Base-by-base conservation (phyloP, 2,797 vertebrate species). In the Rhyacichthys aspro region DNA sequence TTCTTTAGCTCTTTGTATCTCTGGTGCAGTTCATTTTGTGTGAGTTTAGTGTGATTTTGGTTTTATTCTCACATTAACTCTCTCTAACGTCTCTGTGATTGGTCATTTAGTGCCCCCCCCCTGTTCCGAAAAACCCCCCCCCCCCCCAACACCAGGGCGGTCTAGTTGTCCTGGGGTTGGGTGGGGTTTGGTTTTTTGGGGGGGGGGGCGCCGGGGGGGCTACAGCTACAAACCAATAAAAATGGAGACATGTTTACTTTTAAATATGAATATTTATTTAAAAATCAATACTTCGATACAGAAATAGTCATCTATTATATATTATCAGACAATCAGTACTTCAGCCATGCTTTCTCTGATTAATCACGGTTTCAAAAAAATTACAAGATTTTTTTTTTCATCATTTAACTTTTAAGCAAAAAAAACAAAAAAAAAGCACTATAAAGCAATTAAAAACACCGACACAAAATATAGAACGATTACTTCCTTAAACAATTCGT, bases 231-330 rank as follows among this genome's bases (percentile, higher is more conserved):
- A 5, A 42, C n/a, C 19, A 15, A n/a, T 0, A 1, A 8, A 14
- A 41, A 42, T 11, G 11, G 59, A 28, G 16, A n/a, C 7, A 50
- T 55, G 8, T 15, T 44, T 55, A 41, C 63, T 69, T 33, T 92
- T 91, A 87, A 81, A 82, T 94, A 93, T 92, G 92, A 91, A 94
- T 91, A 89, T 94, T 94, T 95, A 95, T 92, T 95, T 91, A 91
- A 95, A 98, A 97, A 95, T 88, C 85, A 86, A 94, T 91, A 92
- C 87, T 91, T 94, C 63, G 81, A 94, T 96, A 95, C 91, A 95
- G 87, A 93, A 93, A 94, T 92, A 94, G 87, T 94, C 84, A 93
- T 93, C 92, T 91, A 76, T 87, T 61, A 91, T 90, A 91, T 86
- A 89, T 84, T 84, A 88, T 89, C 81, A 90, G 88, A 92, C 92